Conservation (phyloP, 2,888 invertebrate species). For the Slavum lentiscoides region DNA sequence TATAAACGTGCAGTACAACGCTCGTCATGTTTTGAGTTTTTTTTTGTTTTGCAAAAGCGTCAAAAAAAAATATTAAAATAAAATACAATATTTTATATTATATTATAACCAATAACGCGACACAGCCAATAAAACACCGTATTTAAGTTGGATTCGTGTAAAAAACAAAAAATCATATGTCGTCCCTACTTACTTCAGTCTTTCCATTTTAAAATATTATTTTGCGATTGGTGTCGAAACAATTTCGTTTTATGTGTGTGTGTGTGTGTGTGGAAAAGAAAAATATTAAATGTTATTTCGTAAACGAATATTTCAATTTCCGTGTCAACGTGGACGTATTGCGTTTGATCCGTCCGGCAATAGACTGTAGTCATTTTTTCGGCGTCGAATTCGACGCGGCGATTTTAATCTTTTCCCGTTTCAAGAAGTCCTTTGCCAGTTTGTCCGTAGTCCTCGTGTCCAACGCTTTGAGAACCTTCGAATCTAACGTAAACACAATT, state of each 20-base stretch:
- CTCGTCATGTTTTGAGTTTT: background rate
- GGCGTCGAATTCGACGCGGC: conserved; percentile 22
- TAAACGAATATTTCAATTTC: conserved; percentile 14
- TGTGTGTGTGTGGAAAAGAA: background rate
- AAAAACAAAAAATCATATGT: background rate
- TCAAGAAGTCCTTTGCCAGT: conserved; percentile 85
- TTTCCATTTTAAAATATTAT: conserved; percentile 16
- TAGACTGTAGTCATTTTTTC: conserved; percentile 36
- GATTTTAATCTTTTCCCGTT: conserved; percentile 72
- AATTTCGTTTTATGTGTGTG: too few species aligned
- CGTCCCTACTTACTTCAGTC: conserved; percentile 21
- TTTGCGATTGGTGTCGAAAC: too few species aligned
- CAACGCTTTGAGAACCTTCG: conserved; percentile 75
- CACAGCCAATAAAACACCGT: conserved; percentile 13
- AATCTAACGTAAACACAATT: conserved; percentile 61
- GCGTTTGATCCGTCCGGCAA: conserved; percentile 28
- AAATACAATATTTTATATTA: too few species aligned
- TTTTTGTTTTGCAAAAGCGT: background rate
- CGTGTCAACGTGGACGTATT: conserved; percentile 30
- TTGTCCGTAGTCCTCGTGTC: conserved; percentile 85
- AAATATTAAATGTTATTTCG: background rate
- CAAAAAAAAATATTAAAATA: background rate
- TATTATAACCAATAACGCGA: background rate
- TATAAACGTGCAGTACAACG: too few species aligned
- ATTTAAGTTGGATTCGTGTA: background rate